Evolutionary conservation across 2,888 invertebrate genomes (phyloP).

Genomic region (Tipula vernalis): DNA sequence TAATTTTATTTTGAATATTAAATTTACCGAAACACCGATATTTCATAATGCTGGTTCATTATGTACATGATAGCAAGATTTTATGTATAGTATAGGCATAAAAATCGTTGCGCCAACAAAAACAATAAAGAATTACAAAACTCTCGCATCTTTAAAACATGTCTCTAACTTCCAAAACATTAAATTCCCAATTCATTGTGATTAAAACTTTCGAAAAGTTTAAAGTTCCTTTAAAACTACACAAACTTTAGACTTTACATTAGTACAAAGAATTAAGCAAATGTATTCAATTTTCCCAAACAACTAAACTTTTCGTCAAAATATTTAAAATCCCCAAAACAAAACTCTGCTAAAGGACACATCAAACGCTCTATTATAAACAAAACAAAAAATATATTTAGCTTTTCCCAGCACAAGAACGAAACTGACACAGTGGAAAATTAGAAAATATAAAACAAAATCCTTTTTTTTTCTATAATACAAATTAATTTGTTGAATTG

Average conservation of each 20-base stretch:
- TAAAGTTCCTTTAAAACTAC: neutral
- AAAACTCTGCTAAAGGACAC: neutral
- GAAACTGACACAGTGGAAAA: neutral
- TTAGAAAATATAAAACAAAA: neutral
- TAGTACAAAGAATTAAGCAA: neutral
- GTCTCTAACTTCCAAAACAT: neutral
- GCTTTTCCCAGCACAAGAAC: neutral
- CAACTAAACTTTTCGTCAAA: neutral
- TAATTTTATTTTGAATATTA: neutral
- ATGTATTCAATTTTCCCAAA: neutral
- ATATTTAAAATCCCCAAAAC: neutral
- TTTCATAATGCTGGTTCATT: neutral
- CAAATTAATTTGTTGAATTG: neutral
- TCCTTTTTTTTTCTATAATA: neutral
- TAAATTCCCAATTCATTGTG: neutral
- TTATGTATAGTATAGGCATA: neutral
- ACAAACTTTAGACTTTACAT: neutral
- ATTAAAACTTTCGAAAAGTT: neutral
- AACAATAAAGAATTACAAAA: neutral
- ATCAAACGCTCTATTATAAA: neutral
- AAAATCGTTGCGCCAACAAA: neutral
- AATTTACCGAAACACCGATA: neutral
- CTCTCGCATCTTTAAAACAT: too few relatives aligned
- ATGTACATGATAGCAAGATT: neutral
- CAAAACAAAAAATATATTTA: neutral